Evolutionary conservation across 2,888 invertebrate genomes (phyloP), one percentile per base, ranked within the genome.

Genomic region (Xestoiulus laeticollis): DNA sequence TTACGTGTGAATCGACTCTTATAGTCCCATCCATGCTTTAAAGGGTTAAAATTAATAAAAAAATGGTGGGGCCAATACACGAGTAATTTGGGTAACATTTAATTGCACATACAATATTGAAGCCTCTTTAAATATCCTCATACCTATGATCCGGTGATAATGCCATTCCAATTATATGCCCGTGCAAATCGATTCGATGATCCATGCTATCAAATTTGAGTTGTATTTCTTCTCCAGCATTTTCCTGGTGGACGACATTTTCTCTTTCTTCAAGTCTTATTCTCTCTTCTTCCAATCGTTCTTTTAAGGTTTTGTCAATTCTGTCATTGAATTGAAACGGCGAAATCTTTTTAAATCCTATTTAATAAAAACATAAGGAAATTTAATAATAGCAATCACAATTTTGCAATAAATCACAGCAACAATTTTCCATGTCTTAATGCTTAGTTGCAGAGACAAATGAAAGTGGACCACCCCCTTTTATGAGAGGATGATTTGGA

Each of bases 91-190:
- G n/a, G n/a, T n/a, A n/a, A n/a, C n/a, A 38, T 38, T 38, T 8
- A 38, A 38, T 8, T 14, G 6, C 22, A 68, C n/a, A 22, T 22
- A 10, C 44, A 82, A 19, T 33, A 26, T 12, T 22, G 68, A 68
- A 68, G 8, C 38, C 0, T 59, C n/a, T 4, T n/a, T 43, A 19
- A 14, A 38, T 48, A 53, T 30, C n/a, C 26, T 43, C 48, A 22
- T 91, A 94, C 94, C 95, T 93, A 90, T 96, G 96, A 92, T 96
- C 96, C 0, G 96, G 96, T 89, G 96, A 96, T 19, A 97, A 92
- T 1, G 95, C 95, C 96, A 97, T 96, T 90, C 97, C 97, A 90
- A 96, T 96, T 88, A 97, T 96, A 91, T 96, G 96, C 0, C 96
- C 96, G 91, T 96, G 95, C 87, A 97, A 93, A 92, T 97, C 96